These are phyloP conservation scores for Acanthopagrus latus DNA, from an alignment of 2,797 vertebrate genomes.

Conservation along the genomic window DNA sequence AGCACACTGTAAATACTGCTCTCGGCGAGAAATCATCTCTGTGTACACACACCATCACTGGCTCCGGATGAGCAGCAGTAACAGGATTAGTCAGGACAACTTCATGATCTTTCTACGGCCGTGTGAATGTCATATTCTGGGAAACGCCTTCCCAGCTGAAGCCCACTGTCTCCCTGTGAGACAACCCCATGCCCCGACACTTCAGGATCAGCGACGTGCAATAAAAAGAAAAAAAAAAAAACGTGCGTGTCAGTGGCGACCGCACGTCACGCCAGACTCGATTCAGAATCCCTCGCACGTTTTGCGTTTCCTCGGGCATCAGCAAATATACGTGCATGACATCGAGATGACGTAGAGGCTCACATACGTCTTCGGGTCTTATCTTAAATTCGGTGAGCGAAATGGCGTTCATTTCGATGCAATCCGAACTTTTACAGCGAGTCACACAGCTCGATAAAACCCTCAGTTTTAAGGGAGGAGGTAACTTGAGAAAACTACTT, in stretches of 20 bases:
- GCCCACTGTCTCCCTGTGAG: constrained; percentile 1
- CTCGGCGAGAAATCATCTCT: background rate
- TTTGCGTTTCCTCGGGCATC: background rate
- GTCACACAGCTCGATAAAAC: background rate
- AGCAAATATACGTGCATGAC: background rate
- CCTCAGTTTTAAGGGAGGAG: background rate
- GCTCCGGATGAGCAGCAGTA: background rate
- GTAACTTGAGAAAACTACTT: background rate
- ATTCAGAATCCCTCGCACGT: background rate
- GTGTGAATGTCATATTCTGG: constrained; percentile 13
- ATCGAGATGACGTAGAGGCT: background rate
- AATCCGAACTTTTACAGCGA: background rate
- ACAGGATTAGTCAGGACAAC: background rate
- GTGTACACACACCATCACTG: background rate
- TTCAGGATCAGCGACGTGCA: background rate
- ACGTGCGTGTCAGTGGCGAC: background rate
- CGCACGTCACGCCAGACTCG: constrained; percentile 26
- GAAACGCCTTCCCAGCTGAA: constrained; percentile 31
- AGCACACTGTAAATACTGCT: background rate
- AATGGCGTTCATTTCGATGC: accelerated
- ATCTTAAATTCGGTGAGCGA: background rate
- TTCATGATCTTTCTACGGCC: background rate
- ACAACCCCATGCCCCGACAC: background rate
- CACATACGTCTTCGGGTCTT: background rate
- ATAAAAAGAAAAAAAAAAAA: too few relatives aligned